Percentiles rank a stretch among this genome's conserved stretches.
phyloP scores from a whole-genome alignment of 2,797 vertebrate species.

The Thamnophis elegans region DNA sequence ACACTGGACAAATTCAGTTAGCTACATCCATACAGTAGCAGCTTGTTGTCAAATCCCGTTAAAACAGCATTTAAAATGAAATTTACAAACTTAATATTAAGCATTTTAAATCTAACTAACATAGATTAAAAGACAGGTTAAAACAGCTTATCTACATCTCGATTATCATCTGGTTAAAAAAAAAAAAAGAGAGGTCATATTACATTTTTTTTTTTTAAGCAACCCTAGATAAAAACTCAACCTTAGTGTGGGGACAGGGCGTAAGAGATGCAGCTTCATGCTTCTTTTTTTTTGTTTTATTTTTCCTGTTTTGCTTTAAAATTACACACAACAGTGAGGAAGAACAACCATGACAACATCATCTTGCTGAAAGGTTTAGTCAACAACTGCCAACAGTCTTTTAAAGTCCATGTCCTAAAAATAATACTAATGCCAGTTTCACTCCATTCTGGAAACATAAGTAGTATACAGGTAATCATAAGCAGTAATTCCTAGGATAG shows the following conservation, averaged over 20 bases:
- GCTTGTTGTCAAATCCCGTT: slow-evolving; percentile 84
- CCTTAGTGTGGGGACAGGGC: slow-evolving; percentile 66
- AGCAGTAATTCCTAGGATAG: slow-evolving; percentile 77
- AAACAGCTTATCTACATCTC: slow-evolving; percentile 86
- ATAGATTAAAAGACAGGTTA: slow-evolving; percentile 83
- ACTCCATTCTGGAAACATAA: slow-evolving; percentile 75
- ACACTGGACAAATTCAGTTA: slow-evolving; percentile 97
- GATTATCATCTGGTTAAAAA: slow-evolving; percentile 74
- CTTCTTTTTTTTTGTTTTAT: slow-evolving; percentile 69
- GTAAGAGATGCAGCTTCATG: slow-evolving; percentile 80
- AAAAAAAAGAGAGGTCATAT: slow-evolving; percentile 61
- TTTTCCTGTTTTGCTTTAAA: slow-evolving; percentile 50
- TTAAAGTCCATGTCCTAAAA: slow-evolving; percentile 78
- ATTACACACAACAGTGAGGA: slow-evolving; percentile 81
- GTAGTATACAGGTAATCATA: slow-evolving; percentile 74
- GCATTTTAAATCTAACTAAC: slow-evolving; percentile 85
- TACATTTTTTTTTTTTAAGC: slow-evolving; percentile 80
- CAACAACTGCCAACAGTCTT: slow-evolving; percentile 71
- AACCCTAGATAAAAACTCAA: slow-evolving; percentile 77
- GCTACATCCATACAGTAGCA: slow-evolving; percentile 91
- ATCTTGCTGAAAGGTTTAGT: slow-evolving; percentile 75
- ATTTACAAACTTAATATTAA: slow-evolving; percentile 89
- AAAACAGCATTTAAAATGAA: slow-evolving; percentile 87
- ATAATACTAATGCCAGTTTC: slow-evolving; percentile 72
- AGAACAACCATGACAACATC: slow-evolving; percentile 81